phyloP scores from a whole-genome alignment of 1,140 invertebrate genomes.

The Delia radicum region DNA sequence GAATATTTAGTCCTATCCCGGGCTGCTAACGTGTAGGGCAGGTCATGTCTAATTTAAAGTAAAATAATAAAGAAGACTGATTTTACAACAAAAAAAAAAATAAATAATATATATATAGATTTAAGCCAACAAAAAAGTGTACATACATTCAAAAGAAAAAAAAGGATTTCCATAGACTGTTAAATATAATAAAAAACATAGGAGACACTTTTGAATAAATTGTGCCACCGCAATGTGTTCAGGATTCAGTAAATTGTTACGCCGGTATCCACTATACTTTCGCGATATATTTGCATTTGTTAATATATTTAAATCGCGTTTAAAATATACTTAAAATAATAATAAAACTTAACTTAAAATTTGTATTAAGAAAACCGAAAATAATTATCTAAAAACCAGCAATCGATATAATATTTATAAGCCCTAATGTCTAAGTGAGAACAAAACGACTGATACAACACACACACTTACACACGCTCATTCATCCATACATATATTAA shows the following conservation, averaged over 20 bases:
- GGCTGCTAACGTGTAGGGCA: conserved; percentile 56
- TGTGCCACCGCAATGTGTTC: conserved; percentile 45
- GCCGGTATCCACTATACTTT: conserved; percentile 49
- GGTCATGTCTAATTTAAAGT: conserved; percentile 47
- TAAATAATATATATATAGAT: not conserved
- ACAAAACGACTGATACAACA: not conserved
- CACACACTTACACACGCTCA: no score
- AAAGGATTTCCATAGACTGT: not conserved
- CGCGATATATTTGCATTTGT: conserved; percentile 53
- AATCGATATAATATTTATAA: not conserved
- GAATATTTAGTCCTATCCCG: conserved; percentile 55
- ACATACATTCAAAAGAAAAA: not conserved
- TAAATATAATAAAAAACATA: not conserved
- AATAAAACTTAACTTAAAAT: not conserved
- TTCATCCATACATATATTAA: no score
- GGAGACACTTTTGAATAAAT: not conserved
- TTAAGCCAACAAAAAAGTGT: not conserved
- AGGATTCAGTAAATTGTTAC: conserved; percentile 41
- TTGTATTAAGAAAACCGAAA: not conserved
- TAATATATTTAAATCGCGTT: conserved; percentile 54
- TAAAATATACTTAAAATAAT: conserved; percentile 37
- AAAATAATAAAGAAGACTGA: conserved; percentile 14
- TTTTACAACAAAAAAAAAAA: not conserved
- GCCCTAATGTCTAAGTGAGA: not conserved
- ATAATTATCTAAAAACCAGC: not conserved